Conservation (phyloP, 1,140 invertebrate species). For the Stenopsyche tienmushanensis region DNA sequence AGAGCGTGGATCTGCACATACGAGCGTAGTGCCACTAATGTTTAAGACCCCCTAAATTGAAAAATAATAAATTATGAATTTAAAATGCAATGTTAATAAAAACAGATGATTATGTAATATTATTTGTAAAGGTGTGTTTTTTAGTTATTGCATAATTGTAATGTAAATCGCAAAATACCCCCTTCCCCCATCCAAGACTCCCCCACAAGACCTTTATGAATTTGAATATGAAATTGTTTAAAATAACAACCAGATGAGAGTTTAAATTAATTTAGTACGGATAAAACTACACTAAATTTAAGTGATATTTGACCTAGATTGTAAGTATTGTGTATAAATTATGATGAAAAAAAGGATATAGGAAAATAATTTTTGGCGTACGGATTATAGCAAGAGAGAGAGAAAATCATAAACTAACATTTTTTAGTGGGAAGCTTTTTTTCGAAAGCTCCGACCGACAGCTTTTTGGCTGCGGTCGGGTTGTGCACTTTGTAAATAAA, state of each 20-base stretch:
- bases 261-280: conserved; percentile 34
- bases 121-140: conserved; percentile 39
- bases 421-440: background rate
- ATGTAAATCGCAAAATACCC: conserved; percentile 38
- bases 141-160: conserved; percentile 19
- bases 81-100: conserved; percentile 41
- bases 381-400: background rate
- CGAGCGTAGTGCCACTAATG: conserved; percentile 12
- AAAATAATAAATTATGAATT: conserved; percentile 37
- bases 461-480: conserved; percentile 6
- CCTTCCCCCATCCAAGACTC: background rate
- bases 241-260: too few species aligned
- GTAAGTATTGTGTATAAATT: conserved; percentile 40
- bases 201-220: conserved; percentile 1
- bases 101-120: conserved; percentile 38
- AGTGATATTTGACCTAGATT: conserved; percentile 35
- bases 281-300: conserved; percentile 32
- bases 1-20: conserved; percentile 1
- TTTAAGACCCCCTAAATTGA: conserved; percentile 26
- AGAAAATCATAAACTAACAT: background rate
- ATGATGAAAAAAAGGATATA: conserved; percentile 25
- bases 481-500: conserved; percentile 32
- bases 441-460: background rate
- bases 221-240: too few species aligned
- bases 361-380: conserved; percentile 25